Conservation (phyloP, 1,140 invertebrate genomes). For the Philotrypesis tridentata region DNA sequence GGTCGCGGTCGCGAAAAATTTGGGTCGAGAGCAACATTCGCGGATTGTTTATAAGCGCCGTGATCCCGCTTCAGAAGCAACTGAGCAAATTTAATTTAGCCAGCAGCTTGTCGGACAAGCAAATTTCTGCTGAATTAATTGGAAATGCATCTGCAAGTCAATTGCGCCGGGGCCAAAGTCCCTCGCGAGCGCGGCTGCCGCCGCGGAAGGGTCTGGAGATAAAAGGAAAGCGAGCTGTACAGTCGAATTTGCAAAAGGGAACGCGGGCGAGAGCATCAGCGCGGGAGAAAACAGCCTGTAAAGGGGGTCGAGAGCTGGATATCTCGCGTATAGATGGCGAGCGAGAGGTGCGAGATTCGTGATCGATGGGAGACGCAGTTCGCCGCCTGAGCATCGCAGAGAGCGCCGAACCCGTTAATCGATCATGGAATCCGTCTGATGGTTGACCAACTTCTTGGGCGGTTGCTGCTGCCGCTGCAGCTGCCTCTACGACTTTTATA, state of each 20-base stretch:
- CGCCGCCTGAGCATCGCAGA: conserved; percentile 57
- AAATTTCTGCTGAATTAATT: neutral
- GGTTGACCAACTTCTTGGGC: conserved; percentile 57
- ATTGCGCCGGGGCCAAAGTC: neutral
- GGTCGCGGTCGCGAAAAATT: conserved; percentile 36
- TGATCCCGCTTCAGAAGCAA: neutral
- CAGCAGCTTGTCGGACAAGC: neutral
- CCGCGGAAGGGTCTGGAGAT: too few relatives aligned
- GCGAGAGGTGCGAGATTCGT: conserved; percentile 57
- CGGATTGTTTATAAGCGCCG: neutral
- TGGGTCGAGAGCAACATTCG: neutral
- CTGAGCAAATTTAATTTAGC: neutral
- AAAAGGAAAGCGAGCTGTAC: conserved; percentile 18
- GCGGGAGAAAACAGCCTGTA: neutral
- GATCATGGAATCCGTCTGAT: conserved; percentile 65
- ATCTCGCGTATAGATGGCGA: too few relatives aligned
- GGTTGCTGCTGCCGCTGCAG: conserved; percentile 54
- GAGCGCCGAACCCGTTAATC: conserved; percentile 64
- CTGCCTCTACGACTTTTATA: conserved; percentile 53
- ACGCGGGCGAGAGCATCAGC: neutral
- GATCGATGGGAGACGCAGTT: conserved; percentile 58
- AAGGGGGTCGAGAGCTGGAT: neutral
- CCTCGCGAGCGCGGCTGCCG: neutral
- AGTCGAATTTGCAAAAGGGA: conserved; percentile 45
- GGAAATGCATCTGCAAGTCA: neutral